Evolutionary conservation across 2,797 vertebrate species (phyloP).

Genomic region (Chrysocyon brachyurus): DNA sequence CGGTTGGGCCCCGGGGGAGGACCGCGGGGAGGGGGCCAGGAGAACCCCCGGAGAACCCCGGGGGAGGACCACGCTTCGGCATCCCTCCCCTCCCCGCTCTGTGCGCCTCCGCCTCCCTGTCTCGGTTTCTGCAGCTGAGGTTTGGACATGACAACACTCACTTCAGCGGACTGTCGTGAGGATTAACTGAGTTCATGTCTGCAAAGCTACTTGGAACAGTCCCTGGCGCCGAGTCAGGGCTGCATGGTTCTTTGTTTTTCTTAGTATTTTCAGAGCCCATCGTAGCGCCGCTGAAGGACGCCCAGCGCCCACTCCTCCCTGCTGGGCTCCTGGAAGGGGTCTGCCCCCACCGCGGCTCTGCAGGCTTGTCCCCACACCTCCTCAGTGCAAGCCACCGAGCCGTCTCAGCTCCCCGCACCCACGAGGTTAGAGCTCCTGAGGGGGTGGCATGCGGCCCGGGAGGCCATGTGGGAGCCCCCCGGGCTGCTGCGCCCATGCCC

Average conservation of each 20-base stretch:
- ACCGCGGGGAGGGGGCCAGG: too few species aligned
- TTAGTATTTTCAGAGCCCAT: background rate
- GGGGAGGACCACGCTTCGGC: too few species aligned
- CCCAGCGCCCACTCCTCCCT: too few species aligned
- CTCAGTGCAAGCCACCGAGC: too few species aligned
- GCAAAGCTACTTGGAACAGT: background rate
- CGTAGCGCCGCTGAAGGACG: background rate
- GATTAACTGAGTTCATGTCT: too few species aligned
- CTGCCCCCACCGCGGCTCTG: fast-evolving
- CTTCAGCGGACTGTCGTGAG: background rate
- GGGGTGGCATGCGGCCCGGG: fast-evolving
- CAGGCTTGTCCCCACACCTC: fast-evolving
- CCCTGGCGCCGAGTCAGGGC: too few species aligned
- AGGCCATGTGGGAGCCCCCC: fast-evolving
- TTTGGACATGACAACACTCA: too few species aligned
- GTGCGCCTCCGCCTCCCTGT: background rate
- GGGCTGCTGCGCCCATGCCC: fast-evolving
- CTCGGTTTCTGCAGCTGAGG: background rate
- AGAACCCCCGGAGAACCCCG: too few species aligned
- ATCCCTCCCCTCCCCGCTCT: too few species aligned
- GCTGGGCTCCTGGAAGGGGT: background rate
- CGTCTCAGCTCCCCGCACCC: too few species aligned
- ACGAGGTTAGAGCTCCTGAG: background rate
- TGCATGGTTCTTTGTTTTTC: background rate
- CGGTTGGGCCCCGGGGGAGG: fast-evolving